Evolutionary conservation across 2,888 invertebrate genomes (phyloP).

Genomic region (Isotomurus palustris): DNA sequence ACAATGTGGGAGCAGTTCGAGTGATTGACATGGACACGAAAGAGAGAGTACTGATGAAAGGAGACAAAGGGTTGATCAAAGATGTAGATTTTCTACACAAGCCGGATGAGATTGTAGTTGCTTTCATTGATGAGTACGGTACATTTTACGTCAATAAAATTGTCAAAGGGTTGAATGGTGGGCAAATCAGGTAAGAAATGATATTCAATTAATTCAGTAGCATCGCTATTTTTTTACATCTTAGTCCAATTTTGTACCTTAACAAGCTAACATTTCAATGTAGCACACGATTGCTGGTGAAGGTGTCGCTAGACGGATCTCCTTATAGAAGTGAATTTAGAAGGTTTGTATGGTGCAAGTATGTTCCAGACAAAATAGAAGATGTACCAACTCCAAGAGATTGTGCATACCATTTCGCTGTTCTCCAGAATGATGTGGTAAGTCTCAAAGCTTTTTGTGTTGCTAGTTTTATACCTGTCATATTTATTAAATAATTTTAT

Average conservation of each 20-base stretch:
- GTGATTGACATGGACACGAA: slow-evolving; percentile 73
- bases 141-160: slow-evolving; percentile 77
- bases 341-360: slow-evolving; percentile 90
- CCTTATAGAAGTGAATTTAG: slow-evolving; percentile 50
- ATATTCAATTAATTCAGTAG: background rate
- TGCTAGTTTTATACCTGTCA: background rate
- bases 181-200: slow-evolving; percentile 31
- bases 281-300: too few relatives aligned
- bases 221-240: background rate
- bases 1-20: slow-evolving; percentile 62
- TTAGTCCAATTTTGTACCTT: slow-evolving; percentile 14
- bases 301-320: slow-evolving; percentile 55
- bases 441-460: too few relatives aligned
- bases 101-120: slow-evolving; percentile 69
- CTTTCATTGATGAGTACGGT: slow-evolving; percentile 80
- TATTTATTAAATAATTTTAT: background rate
- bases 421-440: slow-evolving; percentile 67
- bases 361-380: slow-evolving; percentile 63
- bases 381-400: slow-evolving; percentile 55
- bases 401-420: slow-evolving; percentile 71
- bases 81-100: slow-evolving; percentile 88
- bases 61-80: slow-evolving; percentile 80
- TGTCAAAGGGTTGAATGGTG: slow-evolving; percentile 35
- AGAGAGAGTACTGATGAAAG: slow-evolving; percentile 74
- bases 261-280: background rate